phyloP scores from a whole-genome alignment of 2,797 vertebrate species.

The Pseudocheirus occidentalis region DNA sequence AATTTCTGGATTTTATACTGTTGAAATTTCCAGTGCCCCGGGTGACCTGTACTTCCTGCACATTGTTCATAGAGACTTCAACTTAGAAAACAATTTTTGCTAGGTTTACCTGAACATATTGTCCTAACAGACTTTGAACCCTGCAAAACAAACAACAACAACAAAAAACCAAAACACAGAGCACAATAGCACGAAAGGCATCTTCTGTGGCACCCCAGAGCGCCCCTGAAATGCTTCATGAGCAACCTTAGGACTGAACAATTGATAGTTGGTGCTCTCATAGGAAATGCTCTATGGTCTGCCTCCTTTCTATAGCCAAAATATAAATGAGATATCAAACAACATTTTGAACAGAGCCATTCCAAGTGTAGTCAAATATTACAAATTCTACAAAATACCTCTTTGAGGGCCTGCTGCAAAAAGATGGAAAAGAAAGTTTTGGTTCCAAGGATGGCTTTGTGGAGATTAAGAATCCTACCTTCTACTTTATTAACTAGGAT shows the following conservation, averaged over 20 bases:
- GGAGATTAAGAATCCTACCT: not conserved
- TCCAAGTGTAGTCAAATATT: not conserved
- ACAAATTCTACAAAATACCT: not conserved
- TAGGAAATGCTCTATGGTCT: not conserved
- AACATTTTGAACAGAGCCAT: not conserved
- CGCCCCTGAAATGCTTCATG: not conserved
- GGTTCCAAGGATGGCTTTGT: not conserved
- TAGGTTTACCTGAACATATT: conserved; percentile 95
- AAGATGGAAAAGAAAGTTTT: not conserved
- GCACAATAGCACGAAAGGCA: conserved; percentile 72
- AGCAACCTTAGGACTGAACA: not conserved
- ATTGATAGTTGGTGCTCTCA: no score
- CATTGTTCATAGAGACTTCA: conserved; percentile 95
- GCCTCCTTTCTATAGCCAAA: not conserved
- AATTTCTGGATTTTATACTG: conserved; percentile 94
- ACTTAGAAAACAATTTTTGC: conserved; percentile 94
- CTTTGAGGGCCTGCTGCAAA: not conserved
- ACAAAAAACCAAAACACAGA: conserved; percentile 88
- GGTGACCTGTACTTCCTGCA: conserved; percentile 95
- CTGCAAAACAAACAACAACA: conserved; percentile 85
- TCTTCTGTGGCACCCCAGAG: not conserved
- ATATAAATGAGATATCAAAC: not conserved
- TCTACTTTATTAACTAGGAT: not conserved
- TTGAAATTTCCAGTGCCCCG: conserved; percentile 94
- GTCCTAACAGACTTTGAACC: conserved; percentile 95